These are phyloP conservation scores for Athalia cordata DNA, from an alignment of 2,888 invertebrate species.

Conservation along the genomic window DNA sequence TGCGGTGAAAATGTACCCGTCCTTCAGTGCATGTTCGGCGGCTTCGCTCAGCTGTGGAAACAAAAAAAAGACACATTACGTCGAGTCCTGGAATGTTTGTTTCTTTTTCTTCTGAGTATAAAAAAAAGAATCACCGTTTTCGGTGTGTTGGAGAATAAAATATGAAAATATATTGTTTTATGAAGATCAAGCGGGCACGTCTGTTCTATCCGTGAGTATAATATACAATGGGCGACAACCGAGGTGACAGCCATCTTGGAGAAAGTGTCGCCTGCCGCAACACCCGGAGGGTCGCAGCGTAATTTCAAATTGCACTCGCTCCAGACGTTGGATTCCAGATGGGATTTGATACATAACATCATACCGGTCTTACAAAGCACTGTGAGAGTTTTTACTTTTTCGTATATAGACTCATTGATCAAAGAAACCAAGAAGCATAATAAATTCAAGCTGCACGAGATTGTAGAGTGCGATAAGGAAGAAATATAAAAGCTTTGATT, in stretches of 20 bases:
- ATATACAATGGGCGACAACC: no score
- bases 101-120: no score
- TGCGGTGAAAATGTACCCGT: constrained; percentile 81
- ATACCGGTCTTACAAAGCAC: not conserved
- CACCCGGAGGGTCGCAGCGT: constrained; percentile 16
- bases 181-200: not conserved
- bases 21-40: constrained; percentile 80
- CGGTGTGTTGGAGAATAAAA: no score
- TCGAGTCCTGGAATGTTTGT: not conserved
- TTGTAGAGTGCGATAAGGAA: not conserved
- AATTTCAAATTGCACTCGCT: constrained; percentile 21
- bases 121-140: no score
- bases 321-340: not conserved
- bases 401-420: not conserved
- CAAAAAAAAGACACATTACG: not conserved
- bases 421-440: not conserved
- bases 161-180: not conserved
- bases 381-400: not conserved
- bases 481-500: not conserved
- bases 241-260: not conserved
- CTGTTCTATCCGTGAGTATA: no score
- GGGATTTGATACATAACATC: not conserved
- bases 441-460: not conserved
- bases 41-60: constrained; percentile 79
- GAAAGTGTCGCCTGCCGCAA: constrained; percentile 16